Conservation (phyloP, 1,140 invertebrate genomes). For the Carcinoscorpius rotundicauda region DNA sequence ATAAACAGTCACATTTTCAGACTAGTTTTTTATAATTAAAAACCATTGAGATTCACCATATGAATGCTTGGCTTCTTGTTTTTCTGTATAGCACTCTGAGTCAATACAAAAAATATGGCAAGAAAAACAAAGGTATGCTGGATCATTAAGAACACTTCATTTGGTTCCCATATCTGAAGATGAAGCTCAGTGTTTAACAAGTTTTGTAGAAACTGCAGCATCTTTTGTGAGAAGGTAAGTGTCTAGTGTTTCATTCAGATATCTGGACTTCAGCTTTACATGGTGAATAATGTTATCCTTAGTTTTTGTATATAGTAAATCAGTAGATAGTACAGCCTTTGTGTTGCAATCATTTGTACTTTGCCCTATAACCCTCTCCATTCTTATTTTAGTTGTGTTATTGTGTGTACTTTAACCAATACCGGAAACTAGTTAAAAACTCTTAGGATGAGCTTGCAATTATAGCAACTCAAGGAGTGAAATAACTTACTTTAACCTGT, state of each 20-base stretch:
- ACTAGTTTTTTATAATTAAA: no score
- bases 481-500: no score
- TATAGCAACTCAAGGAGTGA: no score
- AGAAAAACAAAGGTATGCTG: slow-evolving; percentile 60
- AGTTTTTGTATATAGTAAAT: neutral
- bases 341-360: neutral
- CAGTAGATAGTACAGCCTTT: neutral
- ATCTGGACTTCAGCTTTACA: slow-evolving; percentile 2
- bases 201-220: slow-evolving; percentile 66
- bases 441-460: no score
- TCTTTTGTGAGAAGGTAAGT: slow-evolving; percentile 50
- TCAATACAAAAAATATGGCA: slow-evolving; percentile 82
- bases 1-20: neutral
- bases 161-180: slow-evolving; percentile 51
- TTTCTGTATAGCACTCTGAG: no score
- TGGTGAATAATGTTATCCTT: slow-evolving; percentile 11
- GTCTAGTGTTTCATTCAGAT: neutral
- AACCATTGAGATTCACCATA: no score
- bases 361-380: neutral
- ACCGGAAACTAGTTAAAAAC: no score
- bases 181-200: slow-evolving; percentile 55
- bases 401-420: no score
- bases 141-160: slow-evolving; percentile 21
- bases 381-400: neutral
- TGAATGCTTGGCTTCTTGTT: no score